A percentile compares a stretch with the other conserved stretches of the same genome.
These are phyloP conservation scores for Drosophila miranda DNA, from an alignment of 1,140 invertebrate genomes.

Conservation along the genomic window DNA sequence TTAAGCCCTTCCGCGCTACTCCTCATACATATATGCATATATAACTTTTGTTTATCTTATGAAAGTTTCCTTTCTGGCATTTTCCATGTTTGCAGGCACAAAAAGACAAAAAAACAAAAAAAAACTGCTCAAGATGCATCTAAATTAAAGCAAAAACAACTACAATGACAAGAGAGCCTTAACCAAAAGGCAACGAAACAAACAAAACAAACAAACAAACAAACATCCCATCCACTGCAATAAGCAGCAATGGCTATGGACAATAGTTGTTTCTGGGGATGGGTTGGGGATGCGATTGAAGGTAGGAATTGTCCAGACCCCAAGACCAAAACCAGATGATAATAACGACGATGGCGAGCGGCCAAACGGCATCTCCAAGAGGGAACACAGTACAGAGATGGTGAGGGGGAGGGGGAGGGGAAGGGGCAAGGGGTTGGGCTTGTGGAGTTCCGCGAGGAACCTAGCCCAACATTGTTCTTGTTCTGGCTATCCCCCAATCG, in stretches of 20 bases:
- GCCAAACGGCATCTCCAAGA: conserved; percentile 34
- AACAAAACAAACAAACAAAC: conserved; percentile 5
- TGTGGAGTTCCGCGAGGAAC: conserved; percentile 30
- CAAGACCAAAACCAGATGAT: conserved; percentile 70
- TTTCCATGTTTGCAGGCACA: conserved; percentile 40
- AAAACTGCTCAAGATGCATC: conserved; percentile 54
- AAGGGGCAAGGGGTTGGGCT: background rate
- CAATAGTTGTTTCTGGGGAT: conserved; percentile 25
- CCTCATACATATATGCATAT: conserved; percentile 42
- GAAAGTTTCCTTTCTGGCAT: conserved; percentile 40
- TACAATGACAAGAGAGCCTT: conserved; percentile 55
- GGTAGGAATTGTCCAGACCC: conserved; percentile 53
- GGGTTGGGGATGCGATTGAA: conserved; percentile 34
- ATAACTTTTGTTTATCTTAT: conserved; percentile 52
- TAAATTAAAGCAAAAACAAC: conserved; percentile 58
- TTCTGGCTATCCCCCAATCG: conserved; percentile 47
- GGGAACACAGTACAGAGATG: too few species aligned
- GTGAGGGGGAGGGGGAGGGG: too few species aligned
- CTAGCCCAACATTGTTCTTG: conserved; percentile 77
- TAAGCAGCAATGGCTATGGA: conserved; percentile 36
- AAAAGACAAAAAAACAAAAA: conserved; percentile 7
- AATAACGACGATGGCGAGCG: conserved; percentile 59
- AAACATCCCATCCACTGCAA: conserved; percentile 21
- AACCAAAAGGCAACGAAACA: conserved; percentile 40
- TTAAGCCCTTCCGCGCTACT: background rate